Percentiles rank a stretch among this genome's conserved stretches.
Conservation (phyloP, 2,888 invertebrate genomes). For the Sturmia bella region DNA sequence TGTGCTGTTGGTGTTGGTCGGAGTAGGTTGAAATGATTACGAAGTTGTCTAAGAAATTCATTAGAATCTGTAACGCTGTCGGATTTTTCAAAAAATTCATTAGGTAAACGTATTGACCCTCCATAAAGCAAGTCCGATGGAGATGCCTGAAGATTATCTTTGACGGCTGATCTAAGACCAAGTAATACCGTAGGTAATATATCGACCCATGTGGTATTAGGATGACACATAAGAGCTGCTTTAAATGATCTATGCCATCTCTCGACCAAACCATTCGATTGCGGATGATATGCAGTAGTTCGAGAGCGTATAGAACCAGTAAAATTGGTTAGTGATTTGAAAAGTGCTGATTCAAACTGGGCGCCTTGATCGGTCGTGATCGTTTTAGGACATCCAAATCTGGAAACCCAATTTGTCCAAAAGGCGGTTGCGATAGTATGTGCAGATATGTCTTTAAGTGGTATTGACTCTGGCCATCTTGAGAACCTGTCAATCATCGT, state of each 20-base stretch:
- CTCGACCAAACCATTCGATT: constrained; percentile 63
- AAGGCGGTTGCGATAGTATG: constrained; percentile 6
- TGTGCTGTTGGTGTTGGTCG: constrained; percentile 52
- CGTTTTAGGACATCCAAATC: constrained; percentile 8
- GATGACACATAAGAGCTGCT: constrained; percentile 59
- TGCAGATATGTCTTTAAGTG: constrained; percentile 7
- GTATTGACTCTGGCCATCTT: constrained; percentile 27
- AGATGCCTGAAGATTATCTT: constrained; percentile 33
- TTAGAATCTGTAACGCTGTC: background rate
- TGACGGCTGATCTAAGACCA: constrained; percentile 1
- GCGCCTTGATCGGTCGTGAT: constrained; percentile 42
- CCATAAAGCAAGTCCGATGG: constrained; percentile 23
- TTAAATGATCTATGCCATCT: constrained; percentile 62
- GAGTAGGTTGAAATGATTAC: constrained; percentile 36
- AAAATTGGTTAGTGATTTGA: constrained; percentile 36
- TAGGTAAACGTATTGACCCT: constrained; percentile 3
- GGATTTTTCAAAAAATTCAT: constrained; percentile 7
- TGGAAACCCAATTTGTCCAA: constrained; percentile 14
- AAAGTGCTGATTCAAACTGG: constrained; percentile 53
- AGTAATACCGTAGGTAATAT: constrained; percentile 32
- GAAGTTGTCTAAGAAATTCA: constrained; percentile 24
- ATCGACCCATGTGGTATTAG: constrained; percentile 19
- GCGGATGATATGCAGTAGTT: constrained; percentile 66
- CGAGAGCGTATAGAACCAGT: constrained; percentile 44
- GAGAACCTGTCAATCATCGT: constrained; percentile 18